A percentile compares a stretch with the other conserved stretches of the same genome.
Evolutionary conservation across 2,888 invertebrate genomes (phyloP).

Genomic region (Leptinotarsa peninsularis): DNA sequence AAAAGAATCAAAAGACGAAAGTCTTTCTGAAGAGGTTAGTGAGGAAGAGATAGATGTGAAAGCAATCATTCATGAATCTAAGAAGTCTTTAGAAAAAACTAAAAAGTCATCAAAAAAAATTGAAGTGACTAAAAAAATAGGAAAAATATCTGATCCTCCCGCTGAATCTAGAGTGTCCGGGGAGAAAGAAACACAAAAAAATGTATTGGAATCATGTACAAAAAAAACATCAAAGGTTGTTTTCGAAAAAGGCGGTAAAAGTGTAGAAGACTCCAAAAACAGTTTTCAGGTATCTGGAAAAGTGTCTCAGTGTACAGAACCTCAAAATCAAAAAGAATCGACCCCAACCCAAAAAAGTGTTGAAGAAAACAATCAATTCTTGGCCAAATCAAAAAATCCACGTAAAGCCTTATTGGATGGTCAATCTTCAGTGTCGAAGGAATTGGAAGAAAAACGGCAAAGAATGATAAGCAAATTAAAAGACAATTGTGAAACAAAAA

Average conservation of each 20-base stretch:
- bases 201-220: no score
- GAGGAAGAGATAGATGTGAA: conserved; percentile 5
- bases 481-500: conserved; percentile 25
- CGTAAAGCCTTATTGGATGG: conserved; percentile 10
- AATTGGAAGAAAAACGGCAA: conserved; percentile 57
- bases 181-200: not conserved
- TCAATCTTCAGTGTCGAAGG: conserved; percentile 43
- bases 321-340: not conserved
- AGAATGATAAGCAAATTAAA: conserved; percentile 54
- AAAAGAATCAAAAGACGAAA: not conserved
- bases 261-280: not conserved
- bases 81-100: not conserved
- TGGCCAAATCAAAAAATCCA: not conserved
- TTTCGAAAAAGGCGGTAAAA: not conserved
- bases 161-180: not conserved
- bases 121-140: not conserved
- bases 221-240: no score
- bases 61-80: not conserved
- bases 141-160: not conserved
- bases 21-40: conserved; percentile 5
- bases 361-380: not conserved
- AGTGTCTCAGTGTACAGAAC: not conserved
- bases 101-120: not conserved
- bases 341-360: not conserved
- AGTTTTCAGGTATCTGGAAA: not conserved